phyloP scores from a whole-genome alignment of 2,113 vertebrate species.

The Tragulus kanchil region DNA sequence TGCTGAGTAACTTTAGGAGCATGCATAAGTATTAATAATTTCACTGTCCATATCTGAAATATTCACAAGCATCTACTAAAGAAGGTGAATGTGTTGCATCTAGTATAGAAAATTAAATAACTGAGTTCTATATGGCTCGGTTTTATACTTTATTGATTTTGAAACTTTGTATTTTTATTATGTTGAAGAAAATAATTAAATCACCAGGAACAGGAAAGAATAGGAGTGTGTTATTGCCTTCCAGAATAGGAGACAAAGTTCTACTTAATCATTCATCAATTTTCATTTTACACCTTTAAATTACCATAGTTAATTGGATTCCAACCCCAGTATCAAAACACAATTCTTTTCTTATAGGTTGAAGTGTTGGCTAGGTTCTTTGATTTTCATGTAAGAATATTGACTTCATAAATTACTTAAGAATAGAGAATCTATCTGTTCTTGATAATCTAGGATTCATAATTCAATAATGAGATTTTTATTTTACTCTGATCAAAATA shows the following conservation, averaged over 20 bases:
- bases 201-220: neutral
- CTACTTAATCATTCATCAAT: neutral
- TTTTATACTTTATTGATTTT: neutral
- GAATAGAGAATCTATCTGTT: neutral
- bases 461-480: neutral
- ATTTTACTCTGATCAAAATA: neutral
- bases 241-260: neutral
- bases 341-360: neutral
- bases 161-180: neutral
- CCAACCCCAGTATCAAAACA: neutral
- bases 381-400: neutral
- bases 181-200: neutral
- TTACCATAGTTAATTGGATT: neutral
- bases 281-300: neutral
- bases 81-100: neutral
- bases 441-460: neutral
- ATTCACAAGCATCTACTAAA: neutral
- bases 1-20: neutral
- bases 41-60: neutral
- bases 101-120: slow-evolving; percentile 15
- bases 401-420: neutral
- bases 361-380: neutral
- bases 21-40: neutral
- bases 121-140: neutral
- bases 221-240: neutral